A percentile compares a stretch with the other conserved stretches of the same genome.
These are phyloP conservation scores for Rhodinocichla rosea DNA, from an alignment of 2,113 vertebrate genomes.

Conservation along the genomic window DNA sequence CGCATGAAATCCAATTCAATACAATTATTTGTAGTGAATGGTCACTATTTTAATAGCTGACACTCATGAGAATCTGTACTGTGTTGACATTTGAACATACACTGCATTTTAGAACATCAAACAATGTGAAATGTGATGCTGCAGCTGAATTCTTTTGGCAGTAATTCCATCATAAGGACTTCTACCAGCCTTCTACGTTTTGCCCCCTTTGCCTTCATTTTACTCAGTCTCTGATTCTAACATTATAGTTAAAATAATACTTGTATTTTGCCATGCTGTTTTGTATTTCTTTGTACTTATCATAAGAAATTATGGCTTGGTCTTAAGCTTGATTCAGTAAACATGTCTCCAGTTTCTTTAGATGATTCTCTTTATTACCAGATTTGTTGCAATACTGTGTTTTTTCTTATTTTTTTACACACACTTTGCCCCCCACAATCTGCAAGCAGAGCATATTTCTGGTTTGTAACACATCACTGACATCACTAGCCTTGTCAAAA, in stretches of 20 bases:
- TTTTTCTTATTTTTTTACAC: background rate
- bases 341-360: background rate
- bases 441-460: background rate
- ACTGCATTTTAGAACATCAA: background rate
- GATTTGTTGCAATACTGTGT: background rate
- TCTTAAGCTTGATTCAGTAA: background rate
- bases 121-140: background rate
- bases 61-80: background rate
- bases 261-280: background rate
- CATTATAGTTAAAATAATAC: background rate
- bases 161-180: background rate
- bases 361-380: background rate
- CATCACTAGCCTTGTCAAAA: background rate
- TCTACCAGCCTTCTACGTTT: background rate
- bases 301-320: background rate
- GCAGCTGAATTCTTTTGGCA: background rate
- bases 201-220: background rate
- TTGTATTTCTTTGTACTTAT: background rate
- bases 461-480: background rate
- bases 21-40: background rate
- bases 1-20: background rate
- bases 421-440: too few relatives aligned
- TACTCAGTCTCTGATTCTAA: background rate
- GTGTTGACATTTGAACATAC: background rate
- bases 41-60: background rate